Base-by-base conservation (phyloP, 2,113 vertebrate genomes). In the Anser brachyrhynchus region DNA sequence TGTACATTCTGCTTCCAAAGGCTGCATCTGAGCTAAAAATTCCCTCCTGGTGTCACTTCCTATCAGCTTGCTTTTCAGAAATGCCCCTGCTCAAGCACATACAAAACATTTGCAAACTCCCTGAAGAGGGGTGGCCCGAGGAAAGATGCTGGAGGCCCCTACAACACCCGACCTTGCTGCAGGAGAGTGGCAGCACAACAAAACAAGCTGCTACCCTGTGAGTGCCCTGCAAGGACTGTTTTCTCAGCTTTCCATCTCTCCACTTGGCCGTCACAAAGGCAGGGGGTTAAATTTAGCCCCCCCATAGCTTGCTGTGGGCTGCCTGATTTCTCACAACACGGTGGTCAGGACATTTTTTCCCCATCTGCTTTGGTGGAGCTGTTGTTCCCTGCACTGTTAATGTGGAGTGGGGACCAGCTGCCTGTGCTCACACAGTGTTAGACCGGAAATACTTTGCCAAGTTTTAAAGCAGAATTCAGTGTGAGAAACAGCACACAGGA, bases 1-100 rank as follows among this genome's bases (percentile, higher is more conserved):
- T 51, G n/a, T 19, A 43, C 41, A 41, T 64, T 91, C 43, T 90
- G 57, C 65, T 94, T 92, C 69, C 76, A 91, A 80, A 87, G 57
- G 69, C 73, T 62, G 57, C 22, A 35, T 35, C 22, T 3, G 2
- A 88, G 35, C 55, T 83, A 90, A 90, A 94, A 90, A 65, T 62
- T 77, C 44, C 39, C 54, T 90, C 46, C 58, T 70, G 31, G 20
- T 93, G 82, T 62, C 82, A 72, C 14, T 85, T 70, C 39, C 5
- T 33, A 79, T 58, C 18, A 62, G 8, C 26, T 19, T 76, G 14
- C 57, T 69, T 76, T 69, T 78, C 74, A 18, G 54, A 73, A 76
- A 70, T 6, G 2, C 37, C 67, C 41, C 23, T 33, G 33, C 71
- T 75, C 25, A 41, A 31, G 65, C 21, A 62, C 0, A 0, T n/a